phyloP scores from a whole-genome alignment of 1,140 invertebrate genomes.

The Rhagoletis pomonella region DNA sequence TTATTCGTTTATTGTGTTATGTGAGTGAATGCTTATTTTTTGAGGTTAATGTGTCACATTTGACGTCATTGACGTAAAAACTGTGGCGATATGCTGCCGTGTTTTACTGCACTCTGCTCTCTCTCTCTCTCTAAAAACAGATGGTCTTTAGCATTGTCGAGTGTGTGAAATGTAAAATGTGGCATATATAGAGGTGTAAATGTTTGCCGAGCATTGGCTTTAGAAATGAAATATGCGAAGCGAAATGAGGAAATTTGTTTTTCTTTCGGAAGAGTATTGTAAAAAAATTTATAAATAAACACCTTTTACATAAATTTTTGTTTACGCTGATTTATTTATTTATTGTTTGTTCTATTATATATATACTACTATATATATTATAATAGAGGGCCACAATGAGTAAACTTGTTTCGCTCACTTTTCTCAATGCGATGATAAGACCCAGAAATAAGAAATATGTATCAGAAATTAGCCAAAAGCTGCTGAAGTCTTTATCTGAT shows the following conservation, averaged over 20 bases:
- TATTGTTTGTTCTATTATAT: no score
- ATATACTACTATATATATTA: no score
- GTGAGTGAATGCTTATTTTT: constrained; percentile 48
- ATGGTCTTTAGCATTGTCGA: neutral
- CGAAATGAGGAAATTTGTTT: neutral
- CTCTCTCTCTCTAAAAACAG: neutral
- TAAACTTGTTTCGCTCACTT: no score
- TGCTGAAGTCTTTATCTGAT: no score
- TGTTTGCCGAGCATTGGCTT: neutral
- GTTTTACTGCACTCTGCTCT: neutral
- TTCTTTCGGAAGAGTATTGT: neutral
- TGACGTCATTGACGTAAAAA: constrained; percentile 59
- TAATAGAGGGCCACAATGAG: no score
- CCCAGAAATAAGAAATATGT: no score
- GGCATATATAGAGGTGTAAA: neutral
- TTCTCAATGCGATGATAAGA: no score
- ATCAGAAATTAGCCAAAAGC: no score
- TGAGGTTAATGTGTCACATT: constrained; percentile 61
- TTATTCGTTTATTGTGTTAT: neutral
- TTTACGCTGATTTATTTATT: no score
- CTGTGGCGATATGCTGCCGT: neutral
- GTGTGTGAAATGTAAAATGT: constrained; percentile 22
- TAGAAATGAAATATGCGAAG: constrained; percentile 27
- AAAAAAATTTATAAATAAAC: neutral
- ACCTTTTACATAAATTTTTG: neutral